phyloP scores from a whole-genome alignment of 92 coral and sea anemone species.

The Paragorgia papillata region DNA sequence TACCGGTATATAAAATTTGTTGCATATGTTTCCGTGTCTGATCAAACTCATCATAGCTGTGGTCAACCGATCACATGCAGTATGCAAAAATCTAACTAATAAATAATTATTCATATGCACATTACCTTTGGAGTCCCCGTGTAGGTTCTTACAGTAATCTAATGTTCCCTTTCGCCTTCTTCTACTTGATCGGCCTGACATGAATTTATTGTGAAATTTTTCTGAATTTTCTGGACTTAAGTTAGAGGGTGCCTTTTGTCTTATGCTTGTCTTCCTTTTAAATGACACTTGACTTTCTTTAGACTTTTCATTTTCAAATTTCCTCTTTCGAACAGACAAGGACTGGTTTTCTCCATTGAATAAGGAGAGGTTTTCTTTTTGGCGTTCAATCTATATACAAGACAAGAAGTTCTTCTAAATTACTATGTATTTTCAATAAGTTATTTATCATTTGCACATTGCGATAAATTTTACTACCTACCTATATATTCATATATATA shows the following conservation, averaged over 20 bases:
- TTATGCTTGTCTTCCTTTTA: background rate
- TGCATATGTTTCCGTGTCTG: too few species aligned
- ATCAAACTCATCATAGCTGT: too few species aligned
- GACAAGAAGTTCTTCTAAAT: too few species aligned
- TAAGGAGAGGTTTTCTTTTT: background rate
- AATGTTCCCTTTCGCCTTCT: conserved; percentile 67
- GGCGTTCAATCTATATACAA: conserved; percentile 27
- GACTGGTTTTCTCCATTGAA: conserved; percentile 10
- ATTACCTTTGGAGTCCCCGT: conserved; percentile 41
- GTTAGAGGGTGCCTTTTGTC: conserved; percentile 7
- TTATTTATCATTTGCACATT: too few species aligned
- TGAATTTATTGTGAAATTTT: conserved; percentile 41
- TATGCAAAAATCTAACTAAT: too few species aligned
- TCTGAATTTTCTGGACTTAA: conserved; percentile 50
- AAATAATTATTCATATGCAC: background rate
- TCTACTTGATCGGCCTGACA: conserved; percentile 48
- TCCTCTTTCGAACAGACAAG: background rate
- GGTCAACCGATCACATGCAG: too few species aligned
- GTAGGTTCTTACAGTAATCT: conserved; percentile 59
- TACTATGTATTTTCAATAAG: too few species aligned
- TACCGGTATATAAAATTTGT: too few species aligned
- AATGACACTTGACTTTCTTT: background rate
- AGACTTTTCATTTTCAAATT: conserved; percentile 2
- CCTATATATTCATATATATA: too few species aligned
- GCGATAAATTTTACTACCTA: too few species aligned